Conservation (phyloP, 2,888 invertebrate species). For the Unio delphinus region DNA sequence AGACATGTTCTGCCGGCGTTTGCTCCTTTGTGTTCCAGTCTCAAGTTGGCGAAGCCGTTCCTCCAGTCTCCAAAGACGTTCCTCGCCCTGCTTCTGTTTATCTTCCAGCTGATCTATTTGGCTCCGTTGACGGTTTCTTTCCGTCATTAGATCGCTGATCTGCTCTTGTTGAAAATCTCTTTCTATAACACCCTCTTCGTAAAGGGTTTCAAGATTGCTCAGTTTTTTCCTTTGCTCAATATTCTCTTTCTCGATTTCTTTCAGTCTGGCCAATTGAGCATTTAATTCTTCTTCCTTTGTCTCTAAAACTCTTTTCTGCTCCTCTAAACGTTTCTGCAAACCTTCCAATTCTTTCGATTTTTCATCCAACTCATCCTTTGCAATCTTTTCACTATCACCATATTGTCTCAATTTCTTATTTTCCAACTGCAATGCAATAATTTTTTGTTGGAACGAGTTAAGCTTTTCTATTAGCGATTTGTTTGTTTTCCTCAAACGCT, state of each 20-base stretch:
- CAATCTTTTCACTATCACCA: conserved; percentile 41
- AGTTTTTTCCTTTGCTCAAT: conserved; percentile 41
- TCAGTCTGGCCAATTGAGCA: conserved; percentile 41
- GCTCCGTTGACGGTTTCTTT: conserved; percentile 37
- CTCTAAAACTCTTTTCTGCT: conserved; percentile 42
- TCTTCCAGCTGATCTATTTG: conserved; percentile 40
- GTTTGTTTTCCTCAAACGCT: conserved; percentile 46
- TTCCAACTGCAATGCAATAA: conserved; percentile 46
- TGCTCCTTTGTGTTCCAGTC: too few relatives aligned
- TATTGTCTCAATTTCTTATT: conserved; percentile 44
- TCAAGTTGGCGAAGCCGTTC: conserved; percentile 36
- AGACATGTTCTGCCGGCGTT: conserved; percentile 13
- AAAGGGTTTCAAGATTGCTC: conserved; percentile 34
- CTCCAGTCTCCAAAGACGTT: conserved; percentile 37
- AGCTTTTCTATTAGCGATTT: conserved; percentile 45
- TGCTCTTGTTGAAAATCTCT: conserved; percentile 42
- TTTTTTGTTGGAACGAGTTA: conserved; percentile 50
- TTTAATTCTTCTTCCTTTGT: conserved; percentile 46
- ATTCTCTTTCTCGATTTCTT: conserved; percentile 40
- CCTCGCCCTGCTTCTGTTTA: conserved; percentile 44
- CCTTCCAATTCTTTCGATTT: conserved; percentile 37
- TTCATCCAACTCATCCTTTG: conserved; percentile 37
- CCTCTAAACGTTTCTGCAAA: conserved; percentile 37
- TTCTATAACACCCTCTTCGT: conserved; percentile 45
- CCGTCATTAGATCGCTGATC: conserved; percentile 37